Evolutionary conservation across 2,888 invertebrate genomes (phyloP), one percentile per base, ranked within the genome.

Genomic region (Diarsia brunnea): DNA sequence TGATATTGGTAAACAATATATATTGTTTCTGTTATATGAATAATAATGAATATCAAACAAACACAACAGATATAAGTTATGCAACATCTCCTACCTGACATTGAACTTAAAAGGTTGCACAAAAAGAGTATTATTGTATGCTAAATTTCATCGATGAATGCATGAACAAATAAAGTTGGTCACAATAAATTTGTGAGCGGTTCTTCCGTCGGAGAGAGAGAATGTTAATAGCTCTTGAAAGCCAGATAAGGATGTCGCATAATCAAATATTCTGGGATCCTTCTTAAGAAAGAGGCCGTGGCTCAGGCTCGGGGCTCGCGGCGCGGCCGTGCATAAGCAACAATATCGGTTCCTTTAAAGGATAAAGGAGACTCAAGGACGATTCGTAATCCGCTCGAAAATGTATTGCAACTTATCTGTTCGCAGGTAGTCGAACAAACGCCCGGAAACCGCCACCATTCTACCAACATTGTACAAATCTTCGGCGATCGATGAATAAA

Each of bases 201-300:
- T 88, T 89, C 84, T 90, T 88, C 86, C 86, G 88, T 89, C 89
- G 89, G 87, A 91, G 66, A 84, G 88, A 87, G 83, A 78, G 92
- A 93, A 93, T 92, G 91, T 93, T 94, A 94, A 94, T 94, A 93
- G 93, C 90, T 90, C 89, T 91, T 92, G 91, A 92, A 92, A 94
- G 92, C 93, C 94, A 92, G 91, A 94, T 94, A 94, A 94, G 92
- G 93, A 93, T 91, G 91, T 90, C 89, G 91, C 92, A 93, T 94
- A 93, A 95, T 95, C 95, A 94, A 95, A 95, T 95, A 95, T 95
- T 95, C 94, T 89, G 92, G 92, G 91, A 94, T 93, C 93, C 93
- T 92, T 92, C 92, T 93, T 93, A 92, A 93, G 92, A 93, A 94
- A 92, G 91, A 92, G 92, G 90, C 89, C 84, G 89, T 89, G 90